Percentiles rank a stretch among this genome's conserved stretches.
Conservation (phyloP, 1,140 invertebrate genomes). For the Probaryconus sp. region DNA sequence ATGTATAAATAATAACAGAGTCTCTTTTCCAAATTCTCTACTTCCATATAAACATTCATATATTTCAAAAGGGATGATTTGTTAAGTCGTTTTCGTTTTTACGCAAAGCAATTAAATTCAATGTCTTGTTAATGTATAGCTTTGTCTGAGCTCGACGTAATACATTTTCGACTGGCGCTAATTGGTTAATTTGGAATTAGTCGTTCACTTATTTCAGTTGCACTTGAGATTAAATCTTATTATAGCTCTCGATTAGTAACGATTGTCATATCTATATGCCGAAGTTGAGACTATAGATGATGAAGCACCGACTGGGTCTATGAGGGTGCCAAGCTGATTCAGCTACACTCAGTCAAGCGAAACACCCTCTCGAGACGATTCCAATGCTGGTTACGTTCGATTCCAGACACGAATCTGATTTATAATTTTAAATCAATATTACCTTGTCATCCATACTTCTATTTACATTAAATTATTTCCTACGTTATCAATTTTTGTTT, state of each 20-base stretch:
- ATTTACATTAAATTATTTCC: conserved; percentile 11
- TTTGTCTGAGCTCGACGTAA: neutral
- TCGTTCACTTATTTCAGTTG: conserved; percentile 39
- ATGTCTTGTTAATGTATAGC: no score
- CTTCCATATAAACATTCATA: no score
- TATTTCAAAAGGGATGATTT: no score
- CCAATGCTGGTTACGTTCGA: conserved; percentile 60
- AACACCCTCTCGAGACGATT: conserved; percentile 63
- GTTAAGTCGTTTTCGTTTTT: no score
- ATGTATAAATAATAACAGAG: no score
- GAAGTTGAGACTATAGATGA: conserved; percentile 64
- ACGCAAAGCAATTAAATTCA: no score
- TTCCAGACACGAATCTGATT: conserved; percentile 63
- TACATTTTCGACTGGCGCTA: conserved; percentile 26
- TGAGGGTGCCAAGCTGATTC: conserved; percentile 72
- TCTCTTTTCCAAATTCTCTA: no score
- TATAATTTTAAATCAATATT: conserved; percentile 41
- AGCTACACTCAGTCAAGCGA: conserved; percentile 68
- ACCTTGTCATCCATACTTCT: conserved; percentile 3
- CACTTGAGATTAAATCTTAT: conserved; percentile 54
- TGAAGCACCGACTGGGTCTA: conserved; percentile 60
- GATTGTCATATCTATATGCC: conserved; percentile 54
- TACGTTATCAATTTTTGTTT: neutral
- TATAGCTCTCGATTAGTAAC: conserved; percentile 49
- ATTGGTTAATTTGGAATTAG: conserved; percentile 34